Evolutionary conservation across 2,113 vertebrate species (phyloP), one percentile per base, ranked within the genome.

Genomic region (Phyllostomus hastatus): DNA sequence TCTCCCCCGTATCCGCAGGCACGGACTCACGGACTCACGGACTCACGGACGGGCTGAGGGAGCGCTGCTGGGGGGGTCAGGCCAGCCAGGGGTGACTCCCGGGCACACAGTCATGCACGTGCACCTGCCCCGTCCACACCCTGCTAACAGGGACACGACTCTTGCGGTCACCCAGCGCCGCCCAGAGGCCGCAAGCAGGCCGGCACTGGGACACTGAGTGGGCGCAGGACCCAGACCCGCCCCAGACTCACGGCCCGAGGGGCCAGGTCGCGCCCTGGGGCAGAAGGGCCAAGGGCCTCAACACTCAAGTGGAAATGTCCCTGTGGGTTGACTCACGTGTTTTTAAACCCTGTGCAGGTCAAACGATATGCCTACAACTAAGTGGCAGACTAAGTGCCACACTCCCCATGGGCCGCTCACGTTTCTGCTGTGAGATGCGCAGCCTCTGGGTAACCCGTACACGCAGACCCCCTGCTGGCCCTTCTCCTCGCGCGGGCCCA

Each of bases 131-230:
- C 0, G 67, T 20, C 54, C 87, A 64, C 5, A 8, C 26, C 73
- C 69, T 50, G 81, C 15, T 61, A 52, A 35, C 7, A 8, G 15
- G 54, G 7, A 38, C 6, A 67, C 24, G 31, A 43, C 19, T 75
- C 48, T 22, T 57, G 1, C 0, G 35, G 38, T 46, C 19, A 19
- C 17, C 2, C 26, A 35, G 61, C 2, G 31, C 17, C 0, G 4
- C 3, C 5, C 8, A 10, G 75, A 20, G 35, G 2, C n/a, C 15
- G 33, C 17, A 16, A 31, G 43, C 2, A 12, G 33, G 41, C 10
- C 0, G 31, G 91, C 52, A 54, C 43, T 59, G n/a, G 41, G 46
- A 28, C 43, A 12, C n/a, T 15, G 35, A 2, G 19, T 3, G 31
- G 26, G 10, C 52, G 31, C 1, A 16, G 50, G 28, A 4, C 69